A percentile compares a stretch with the other conserved stretches of the same genome.
These are phyloP conservation scores for Melanotaenia pygmaea DNA, from an alignment of 2,797 vertebrate species.

Conservation along the genomic window DNA sequence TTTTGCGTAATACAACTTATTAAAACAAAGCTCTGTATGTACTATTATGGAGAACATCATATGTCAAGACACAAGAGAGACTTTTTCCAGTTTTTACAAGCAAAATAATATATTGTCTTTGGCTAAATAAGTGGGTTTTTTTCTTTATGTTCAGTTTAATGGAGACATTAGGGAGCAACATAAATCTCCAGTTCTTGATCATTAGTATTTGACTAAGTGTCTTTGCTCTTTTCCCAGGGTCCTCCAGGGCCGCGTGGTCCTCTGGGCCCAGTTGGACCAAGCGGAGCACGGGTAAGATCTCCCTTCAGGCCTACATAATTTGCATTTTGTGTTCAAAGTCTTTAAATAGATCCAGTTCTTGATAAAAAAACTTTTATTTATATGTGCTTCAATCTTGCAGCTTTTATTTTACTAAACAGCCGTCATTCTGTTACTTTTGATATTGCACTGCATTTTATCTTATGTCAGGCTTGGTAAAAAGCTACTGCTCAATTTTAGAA, in stretches of 20 bases:
- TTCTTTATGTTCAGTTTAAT: constrained; percentile 26
- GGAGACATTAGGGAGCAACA: constrained; percentile 42
- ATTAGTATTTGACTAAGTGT: constrained; percentile 66
- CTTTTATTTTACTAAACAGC: constrained; percentile 29
- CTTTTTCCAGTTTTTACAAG: constrained; percentile 35
- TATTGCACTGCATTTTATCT: constrained; percentile 39
- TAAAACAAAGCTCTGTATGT: constrained; percentile 25
- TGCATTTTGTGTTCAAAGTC: constrained; percentile 40
- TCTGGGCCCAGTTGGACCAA: constrained; percentile 90
- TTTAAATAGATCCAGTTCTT: constrained; percentile 44
- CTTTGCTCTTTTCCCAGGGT: constrained; percentile 85
- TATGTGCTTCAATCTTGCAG: constrained; percentile 8
- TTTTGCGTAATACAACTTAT: constrained; percentile 35
- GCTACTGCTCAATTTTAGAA: constrained; percentile 30
- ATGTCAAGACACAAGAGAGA: constrained; percentile 41
- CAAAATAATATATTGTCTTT: constrained; percentile 53
- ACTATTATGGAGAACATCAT: constrained; percentile 24
- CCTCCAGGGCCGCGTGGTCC: constrained; percentile 89
- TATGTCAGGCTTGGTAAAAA: constrained; percentile 32
- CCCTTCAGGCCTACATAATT: constrained; percentile 30
- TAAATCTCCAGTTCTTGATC: constrained; percentile 57
- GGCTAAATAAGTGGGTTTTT: constrained; percentile 42
- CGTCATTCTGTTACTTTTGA: constrained; percentile 1
- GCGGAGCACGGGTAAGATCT: constrained; percentile 90
- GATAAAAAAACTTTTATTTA: constrained; percentile 22